A percentile compares a stretch with the other conserved stretches of the same genome.
phyloP scores from a whole-genome alignment of 2,797 vertebrate species.

The Tragopan temminckii region DNA sequence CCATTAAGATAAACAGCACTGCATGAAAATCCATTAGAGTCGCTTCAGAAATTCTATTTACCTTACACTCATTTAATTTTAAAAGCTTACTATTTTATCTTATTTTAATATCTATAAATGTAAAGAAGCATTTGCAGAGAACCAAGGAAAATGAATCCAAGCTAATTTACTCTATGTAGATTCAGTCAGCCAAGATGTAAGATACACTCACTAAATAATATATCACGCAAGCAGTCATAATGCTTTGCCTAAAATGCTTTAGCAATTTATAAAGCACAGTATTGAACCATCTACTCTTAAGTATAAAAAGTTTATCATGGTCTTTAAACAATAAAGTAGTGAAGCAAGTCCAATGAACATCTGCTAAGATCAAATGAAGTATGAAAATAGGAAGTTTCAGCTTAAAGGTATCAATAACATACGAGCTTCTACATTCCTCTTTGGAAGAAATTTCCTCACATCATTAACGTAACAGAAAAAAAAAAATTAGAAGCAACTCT shows the following conservation, averaged over 20 bases:
- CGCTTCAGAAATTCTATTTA: constrained; percentile 34
- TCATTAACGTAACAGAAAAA: constrained; percentile 12
- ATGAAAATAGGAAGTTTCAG: constrained; percentile 48
- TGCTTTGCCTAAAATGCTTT: constrained; percentile 43
- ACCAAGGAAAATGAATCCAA: constrained; percentile 52
- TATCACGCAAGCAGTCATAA: constrained; percentile 10
- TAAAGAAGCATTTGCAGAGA: constrained; percentile 62
- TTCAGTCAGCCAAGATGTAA: constrained; percentile 45
- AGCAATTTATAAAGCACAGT: constrained; percentile 47
- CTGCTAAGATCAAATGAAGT: constrained; percentile 39
- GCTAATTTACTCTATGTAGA: constrained; percentile 32
- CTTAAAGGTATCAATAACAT: constrained; percentile 22
- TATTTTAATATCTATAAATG: constrained; percentile 47
- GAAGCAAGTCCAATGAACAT: constrained; percentile 49
- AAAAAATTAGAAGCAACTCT: not conserved
- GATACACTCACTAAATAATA: constrained; percentile 46
- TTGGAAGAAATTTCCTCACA: not conserved
- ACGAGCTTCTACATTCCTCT: not conserved
- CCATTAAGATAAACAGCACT: not conserved
- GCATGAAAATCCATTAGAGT: not conserved
- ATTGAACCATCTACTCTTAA: constrained; percentile 28
- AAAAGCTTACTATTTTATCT: constrained; percentile 63
- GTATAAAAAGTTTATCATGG: constrained; percentile 37
- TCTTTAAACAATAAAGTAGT: constrained; percentile 61
- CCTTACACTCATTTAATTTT: constrained; percentile 54